Conservation (phyloP, 2,888 invertebrate genomes). For the Cybosia mesomella region DNA sequence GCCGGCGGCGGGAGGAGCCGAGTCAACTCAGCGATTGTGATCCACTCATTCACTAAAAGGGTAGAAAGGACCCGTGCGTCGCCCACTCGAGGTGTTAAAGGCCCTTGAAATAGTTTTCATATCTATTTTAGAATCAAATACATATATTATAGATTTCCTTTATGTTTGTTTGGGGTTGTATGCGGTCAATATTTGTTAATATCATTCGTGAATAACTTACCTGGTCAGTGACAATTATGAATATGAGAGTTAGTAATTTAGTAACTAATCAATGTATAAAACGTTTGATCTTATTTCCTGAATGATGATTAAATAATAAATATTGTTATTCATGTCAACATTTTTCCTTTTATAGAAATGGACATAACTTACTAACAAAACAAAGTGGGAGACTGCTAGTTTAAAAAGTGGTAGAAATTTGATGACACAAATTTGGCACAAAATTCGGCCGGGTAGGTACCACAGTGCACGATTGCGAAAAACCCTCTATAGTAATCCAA, state of each 20-base stretch:
- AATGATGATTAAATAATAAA: too few species aligned
- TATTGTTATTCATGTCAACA: too few species aligned
- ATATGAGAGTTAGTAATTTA: neutral
- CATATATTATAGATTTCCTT: slow-evolving; percentile 24
- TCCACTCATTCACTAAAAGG: slow-evolving; percentile 64
- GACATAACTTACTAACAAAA: too few species aligned
- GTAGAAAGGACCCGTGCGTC: slow-evolving; percentile 60
- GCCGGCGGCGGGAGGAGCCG: slow-evolving; percentile 43
- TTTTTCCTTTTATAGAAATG: too few species aligned
- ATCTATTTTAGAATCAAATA: slow-evolving; percentile 50
- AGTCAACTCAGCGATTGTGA: slow-evolving; percentile 55
- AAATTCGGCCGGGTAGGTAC: too few species aligned
- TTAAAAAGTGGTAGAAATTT: too few species aligned
- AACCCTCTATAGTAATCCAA: too few species aligned
- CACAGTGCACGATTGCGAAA: too few species aligned
- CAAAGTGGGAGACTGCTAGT: too few species aligned
- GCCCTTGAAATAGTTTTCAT: slow-evolving; percentile 56
- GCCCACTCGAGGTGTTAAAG: slow-evolving; percentile 45
- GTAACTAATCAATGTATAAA: neutral
- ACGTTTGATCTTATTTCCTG: neutral
- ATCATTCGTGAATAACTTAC: neutral
- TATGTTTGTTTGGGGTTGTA: slow-evolving; percentile 26
- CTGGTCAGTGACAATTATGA: neutral
- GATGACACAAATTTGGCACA: too few species aligned
- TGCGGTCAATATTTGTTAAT: slow-evolving; percentile 11